Percentiles rank a stretch among this genome's conserved stretches.
Evolutionary conservation across 1,140 invertebrate genomes (phyloP).

Genomic region (Lasioglossum baleicum): DNA sequence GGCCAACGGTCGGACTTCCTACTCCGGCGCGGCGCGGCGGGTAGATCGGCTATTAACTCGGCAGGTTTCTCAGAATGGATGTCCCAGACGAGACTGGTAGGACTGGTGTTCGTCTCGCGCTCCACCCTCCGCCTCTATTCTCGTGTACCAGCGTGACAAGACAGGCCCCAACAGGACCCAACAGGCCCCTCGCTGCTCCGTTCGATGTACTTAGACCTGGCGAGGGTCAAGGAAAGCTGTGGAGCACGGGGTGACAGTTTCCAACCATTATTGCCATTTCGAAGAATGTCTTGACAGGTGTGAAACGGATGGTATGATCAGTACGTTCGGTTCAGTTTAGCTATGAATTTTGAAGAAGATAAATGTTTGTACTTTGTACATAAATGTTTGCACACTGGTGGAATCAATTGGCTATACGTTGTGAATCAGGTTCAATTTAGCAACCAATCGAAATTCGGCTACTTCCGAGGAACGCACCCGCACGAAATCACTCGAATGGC

Average conservation of each 20-base stretch:
- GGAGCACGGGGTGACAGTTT: conserved; percentile 28
- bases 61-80: conserved; percentile 71
- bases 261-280: neutral
- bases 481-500: too few relatives aligned
- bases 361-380: too few relatives aligned
- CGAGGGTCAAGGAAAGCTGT: conserved; percentile 60
- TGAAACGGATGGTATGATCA: too few relatives aligned
- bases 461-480: too few relatives aligned
- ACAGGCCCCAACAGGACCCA: neutral
- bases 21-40: conserved; percentile 36
- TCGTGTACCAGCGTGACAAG: conserved; percentile 15
- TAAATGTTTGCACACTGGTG: too few relatives aligned
- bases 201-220: neutral
- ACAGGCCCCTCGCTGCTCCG: neutral
- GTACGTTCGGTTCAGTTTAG: too few relatives aligned
- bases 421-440: too few relatives aligned
- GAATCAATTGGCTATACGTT: too few relatives aligned
- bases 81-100: conserved; percentile 58
- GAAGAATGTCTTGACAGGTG: too few relatives aligned
- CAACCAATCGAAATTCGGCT: too few relatives aligned
- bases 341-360: too few relatives aligned
- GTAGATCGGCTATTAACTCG: conserved; percentile 68
- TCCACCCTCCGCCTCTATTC: conserved; percentile 44
- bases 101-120: conserved; percentile 39
- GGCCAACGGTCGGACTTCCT: conserved; percentile 70